Evolutionary conservation across 2,888 invertebrate genomes (phyloP).

Genomic region (Pachliopta kotzebuea): DNA sequence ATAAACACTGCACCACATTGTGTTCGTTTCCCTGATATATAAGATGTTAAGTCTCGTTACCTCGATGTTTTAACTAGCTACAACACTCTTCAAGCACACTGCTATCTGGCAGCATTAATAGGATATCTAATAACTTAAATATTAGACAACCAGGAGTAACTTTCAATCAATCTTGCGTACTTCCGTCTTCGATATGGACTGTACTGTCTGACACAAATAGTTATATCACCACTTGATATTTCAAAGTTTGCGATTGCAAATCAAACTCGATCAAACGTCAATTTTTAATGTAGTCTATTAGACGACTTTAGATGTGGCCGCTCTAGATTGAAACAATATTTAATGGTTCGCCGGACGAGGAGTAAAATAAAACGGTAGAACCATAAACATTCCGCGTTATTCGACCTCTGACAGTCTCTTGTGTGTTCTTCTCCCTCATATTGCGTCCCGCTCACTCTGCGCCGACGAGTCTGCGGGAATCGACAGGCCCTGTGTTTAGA

Average conservation of each 20-base stretch:
- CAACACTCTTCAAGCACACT: no score
- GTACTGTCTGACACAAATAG: conserved; percentile 62
- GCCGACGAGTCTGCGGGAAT: conserved; percentile 69
- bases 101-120: no score
- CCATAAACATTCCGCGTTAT: conserved; percentile 81
- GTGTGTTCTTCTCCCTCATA: conserved; percentile 46
- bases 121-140: no score
- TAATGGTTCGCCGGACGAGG: conserved; percentile 72
- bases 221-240: conserved; percentile 37
- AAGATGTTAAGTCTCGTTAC: no score
- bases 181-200: conserved; percentile 35
- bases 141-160: background rate
- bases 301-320: conserved; percentile 72
- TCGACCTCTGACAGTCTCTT: conserved; percentile 75
- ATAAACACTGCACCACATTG: no score
- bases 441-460: conserved; percentile 61
- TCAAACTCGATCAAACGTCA: conserved; percentile 66
- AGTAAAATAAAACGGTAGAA: conserved; percentile 80
- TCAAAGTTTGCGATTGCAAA: conserved; percentile 57
- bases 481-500: conserved; percentile 44
- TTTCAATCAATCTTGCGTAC: conserved; percentile 30
- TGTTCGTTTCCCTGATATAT: no score
- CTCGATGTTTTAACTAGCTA: no score
- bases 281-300: conserved; percentile 71
- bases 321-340: conserved; percentile 80